These are phyloP conservation scores for Drosophila tristis DNA, from an alignment of 1,140 invertebrate species.

Conservation along the genomic window DNA sequence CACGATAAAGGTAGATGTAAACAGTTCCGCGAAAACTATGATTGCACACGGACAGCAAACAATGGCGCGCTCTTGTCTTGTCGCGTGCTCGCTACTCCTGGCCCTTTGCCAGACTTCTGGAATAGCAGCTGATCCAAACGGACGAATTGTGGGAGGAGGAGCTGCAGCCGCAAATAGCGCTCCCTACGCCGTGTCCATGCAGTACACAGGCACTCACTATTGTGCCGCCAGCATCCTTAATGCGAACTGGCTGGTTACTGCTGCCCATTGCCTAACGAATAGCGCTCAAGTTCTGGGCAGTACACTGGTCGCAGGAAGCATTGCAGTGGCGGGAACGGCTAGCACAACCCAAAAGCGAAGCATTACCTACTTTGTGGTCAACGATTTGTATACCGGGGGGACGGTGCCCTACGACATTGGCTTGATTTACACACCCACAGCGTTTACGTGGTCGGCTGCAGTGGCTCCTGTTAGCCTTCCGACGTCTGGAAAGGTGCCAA, in stretches of 20 bases:
- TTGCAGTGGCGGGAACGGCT: constrained; percentile 60
- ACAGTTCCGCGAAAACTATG: constrained; percentile 67
- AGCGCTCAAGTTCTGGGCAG: constrained; percentile 64
- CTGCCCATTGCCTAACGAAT: constrained; percentile 77
- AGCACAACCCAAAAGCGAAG: constrained; percentile 68
- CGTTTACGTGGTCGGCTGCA: constrained; percentile 84
- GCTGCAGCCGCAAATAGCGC: constrained; percentile 66
- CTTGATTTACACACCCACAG: constrained; percentile 84
- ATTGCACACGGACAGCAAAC: constrained; percentile 48
- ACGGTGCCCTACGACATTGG: constrained; percentile 86
- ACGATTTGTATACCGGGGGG: constrained; percentile 75
- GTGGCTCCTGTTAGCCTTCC: constrained; percentile 84
- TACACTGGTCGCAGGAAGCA: constrained; percentile 69
- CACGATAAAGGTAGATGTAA: constrained; percentile 55
- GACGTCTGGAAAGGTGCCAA: constrained; percentile 79
- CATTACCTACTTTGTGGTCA: constrained; percentile 63
- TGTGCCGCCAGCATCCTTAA: constrained; percentile 86
- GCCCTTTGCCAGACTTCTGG: constrained; percentile 33
- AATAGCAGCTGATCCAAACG: constrained; percentile 43
- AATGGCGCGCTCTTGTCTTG: constrained; percentile 1
- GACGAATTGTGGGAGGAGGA: constrained; percentile 77
- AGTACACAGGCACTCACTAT: constrained; percentile 82
- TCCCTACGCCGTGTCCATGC: constrained; percentile 82
- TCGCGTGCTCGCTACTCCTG: constrained; percentile 21
- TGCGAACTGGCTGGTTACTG: constrained; percentile 85